Evolutionary conservation across 2,113 vertebrate genomes (phyloP).

Genomic region (Ranitomeya imitator): DNA sequence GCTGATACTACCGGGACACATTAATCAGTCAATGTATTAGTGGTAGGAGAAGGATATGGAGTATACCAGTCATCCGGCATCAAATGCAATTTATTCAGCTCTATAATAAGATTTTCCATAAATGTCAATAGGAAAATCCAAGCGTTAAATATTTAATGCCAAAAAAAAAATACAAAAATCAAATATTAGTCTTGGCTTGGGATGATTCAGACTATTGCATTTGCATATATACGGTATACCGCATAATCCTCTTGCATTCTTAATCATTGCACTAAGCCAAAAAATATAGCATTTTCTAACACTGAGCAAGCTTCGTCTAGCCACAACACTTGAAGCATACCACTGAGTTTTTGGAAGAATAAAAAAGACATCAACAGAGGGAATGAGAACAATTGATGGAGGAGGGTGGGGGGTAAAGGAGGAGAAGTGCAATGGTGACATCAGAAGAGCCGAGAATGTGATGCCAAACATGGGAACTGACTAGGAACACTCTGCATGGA

Average conservation of each 20-base stretch:
- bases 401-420: constrained; percentile 59
- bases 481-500: constrained; percentile 78
- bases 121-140: constrained; percentile 34
- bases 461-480: constrained; percentile 64
- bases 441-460: constrained; percentile 71
- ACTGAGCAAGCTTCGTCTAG: constrained; percentile 80
- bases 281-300: constrained; percentile 69
- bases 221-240: constrained; percentile 68
- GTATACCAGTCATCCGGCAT: constrained; percentile 65
- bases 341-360: constrained; percentile 69
- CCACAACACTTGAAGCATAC: constrained; percentile 79
- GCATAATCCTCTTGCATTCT: constrained; percentile 67
- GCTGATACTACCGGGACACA: neutral
- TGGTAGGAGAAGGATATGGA: constrained; percentile 67
- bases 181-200: constrained; percentile 34
- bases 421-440: constrained; percentile 65
- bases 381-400: constrained; percentile 67
- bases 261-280: constrained; percentile 64
- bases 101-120: constrained; percentile 18
- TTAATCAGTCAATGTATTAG: constrained; percentile 36
- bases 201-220: neutral
- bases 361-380: constrained; percentile 65
- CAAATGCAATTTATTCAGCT: constrained; percentile 59
- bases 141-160: constrained; percentile 47
- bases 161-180: neutral